phyloP scores from a whole-genome alignment of 2,888 invertebrate species.

The Zygaena filipendulae region DNA sequence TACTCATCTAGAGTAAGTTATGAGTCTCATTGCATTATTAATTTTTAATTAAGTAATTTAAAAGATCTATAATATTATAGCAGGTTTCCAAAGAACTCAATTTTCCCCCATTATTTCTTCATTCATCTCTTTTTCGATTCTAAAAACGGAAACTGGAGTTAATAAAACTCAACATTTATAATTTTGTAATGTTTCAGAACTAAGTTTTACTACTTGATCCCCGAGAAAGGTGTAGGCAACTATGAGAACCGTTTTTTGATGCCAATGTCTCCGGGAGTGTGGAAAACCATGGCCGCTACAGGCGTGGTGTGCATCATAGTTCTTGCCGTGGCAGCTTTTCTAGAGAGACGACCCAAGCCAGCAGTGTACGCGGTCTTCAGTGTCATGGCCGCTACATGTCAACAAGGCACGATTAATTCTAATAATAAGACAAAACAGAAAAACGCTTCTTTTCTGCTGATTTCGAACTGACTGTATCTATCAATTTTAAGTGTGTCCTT shows the following conservation, averaged over 20 bases:
- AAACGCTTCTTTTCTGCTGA: no score
- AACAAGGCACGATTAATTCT: conserved; percentile 31
- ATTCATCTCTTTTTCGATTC: background rate
- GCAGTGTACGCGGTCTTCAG: conserved; percentile 38
- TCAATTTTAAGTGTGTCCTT: conserved; percentile 5
- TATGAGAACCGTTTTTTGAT: conserved; percentile 57
- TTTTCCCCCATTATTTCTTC: no score
- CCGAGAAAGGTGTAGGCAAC: conserved; percentile 40
- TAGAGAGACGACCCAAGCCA: conserved; percentile 35
- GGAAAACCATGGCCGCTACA: conserved; percentile 40
- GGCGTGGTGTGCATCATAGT: conserved; percentile 31
- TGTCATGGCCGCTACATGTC: conserved; percentile 46
- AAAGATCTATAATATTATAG: background rate
- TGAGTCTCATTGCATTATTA: background rate
- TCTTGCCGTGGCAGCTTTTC: conserved; percentile 34
- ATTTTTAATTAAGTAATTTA: background rate
- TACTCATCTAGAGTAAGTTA: conserved; percentile 36
- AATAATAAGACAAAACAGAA: conserved; percentile 1
- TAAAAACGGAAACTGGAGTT: conserved; percentile 1
- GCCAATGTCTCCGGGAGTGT: conserved; percentile 50
- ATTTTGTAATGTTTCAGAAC: conserved; percentile 26
- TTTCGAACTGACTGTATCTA: no score
- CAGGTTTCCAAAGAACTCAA: no score
- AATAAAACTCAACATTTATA: no score
- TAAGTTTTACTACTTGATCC: conserved; percentile 50